A percentile compares a stretch with the other conserved stretches of the same genome.
Conservation (phyloP, 2,113 vertebrate species). For the Dinomys branickii region DNA sequence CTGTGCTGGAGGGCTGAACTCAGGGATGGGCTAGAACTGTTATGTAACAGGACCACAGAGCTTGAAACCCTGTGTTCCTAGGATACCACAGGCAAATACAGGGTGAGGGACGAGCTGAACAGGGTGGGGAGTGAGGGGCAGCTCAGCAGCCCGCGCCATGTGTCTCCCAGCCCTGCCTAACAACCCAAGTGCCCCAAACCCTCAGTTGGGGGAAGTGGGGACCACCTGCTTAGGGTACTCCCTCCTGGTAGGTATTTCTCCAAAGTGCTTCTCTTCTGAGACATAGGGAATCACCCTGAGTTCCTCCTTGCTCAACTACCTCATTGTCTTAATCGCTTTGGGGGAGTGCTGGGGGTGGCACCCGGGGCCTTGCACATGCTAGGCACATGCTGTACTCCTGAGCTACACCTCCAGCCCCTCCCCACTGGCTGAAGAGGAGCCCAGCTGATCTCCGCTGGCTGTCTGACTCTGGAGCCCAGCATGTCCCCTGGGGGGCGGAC, state of each 20-base stretch:
- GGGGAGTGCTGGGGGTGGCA: neutral
- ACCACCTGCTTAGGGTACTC: neutral
- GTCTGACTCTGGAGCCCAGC: neutral
- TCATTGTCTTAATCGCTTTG: neutral
- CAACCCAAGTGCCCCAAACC: neutral
- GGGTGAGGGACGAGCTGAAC: neutral
- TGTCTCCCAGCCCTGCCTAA: neutral
- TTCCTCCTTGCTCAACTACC: neutral
- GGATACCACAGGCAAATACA: slow-evolving; percentile 74
- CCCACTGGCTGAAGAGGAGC: neutral
- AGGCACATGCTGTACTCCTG: neutral
- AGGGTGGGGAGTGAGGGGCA: slow-evolving; percentile 10
- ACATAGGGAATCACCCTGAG: neutral
- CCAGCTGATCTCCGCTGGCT: neutral
- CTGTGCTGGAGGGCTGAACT: slow-evolving; percentile 51
- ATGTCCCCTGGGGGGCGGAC: neutral
- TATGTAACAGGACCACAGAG: slow-evolving; percentile 78
- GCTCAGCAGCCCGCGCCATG: neutral
- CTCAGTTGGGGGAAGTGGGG: neutral
- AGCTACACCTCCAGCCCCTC: neutral
- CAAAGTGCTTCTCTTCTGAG: neutral
- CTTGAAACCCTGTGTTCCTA: slow-evolving; percentile 67
- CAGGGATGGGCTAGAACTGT: slow-evolving; percentile 57
- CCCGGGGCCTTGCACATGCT: neutral
- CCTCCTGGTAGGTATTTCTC: neutral